A percentile compares a stretch with the other conserved stretches of the same genome.
Conservation (phyloP, 2,113 vertebrate genomes). For the Gnathonemus longibarbis region DNA sequence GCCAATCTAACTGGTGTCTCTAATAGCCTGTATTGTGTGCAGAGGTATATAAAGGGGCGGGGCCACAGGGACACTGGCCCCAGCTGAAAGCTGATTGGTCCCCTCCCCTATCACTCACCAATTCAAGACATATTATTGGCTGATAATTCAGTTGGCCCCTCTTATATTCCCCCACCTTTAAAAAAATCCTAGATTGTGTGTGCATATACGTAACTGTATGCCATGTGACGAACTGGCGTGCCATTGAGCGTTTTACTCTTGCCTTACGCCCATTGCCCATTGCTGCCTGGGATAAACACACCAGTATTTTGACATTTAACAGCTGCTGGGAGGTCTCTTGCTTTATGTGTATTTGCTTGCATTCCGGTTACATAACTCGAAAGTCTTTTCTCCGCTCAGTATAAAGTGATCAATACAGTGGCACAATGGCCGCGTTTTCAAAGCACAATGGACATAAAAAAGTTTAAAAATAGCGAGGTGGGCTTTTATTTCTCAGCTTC, state of each 20-base stretch:
- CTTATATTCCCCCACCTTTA: not conserved
- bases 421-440: not conserved
- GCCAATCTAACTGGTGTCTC: not conserved
- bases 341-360: not conserved
- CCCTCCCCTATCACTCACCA: not conserved
- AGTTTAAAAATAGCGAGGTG: not conserved
- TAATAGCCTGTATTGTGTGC: not conserved
- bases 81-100: not conserved
- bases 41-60: not conserved
- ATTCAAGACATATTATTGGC: not conserved
- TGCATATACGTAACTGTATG: not conserved
- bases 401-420: not conserved
- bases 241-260: not conserved
- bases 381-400: not conserved
- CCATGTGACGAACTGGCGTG: not conserved
- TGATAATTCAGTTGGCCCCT: not conserved
- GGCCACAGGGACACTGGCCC: not conserved
- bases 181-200: not conserved
- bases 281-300: not conserved
- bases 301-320: not conserved
- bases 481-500: not conserved
- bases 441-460: not conserved
- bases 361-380: not conserved
- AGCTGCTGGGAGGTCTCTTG: not conserved
- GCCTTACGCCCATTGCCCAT: not conserved